Conservation (phyloP, 2,113 vertebrate genomes). For the Rattus rattus region DNA sequence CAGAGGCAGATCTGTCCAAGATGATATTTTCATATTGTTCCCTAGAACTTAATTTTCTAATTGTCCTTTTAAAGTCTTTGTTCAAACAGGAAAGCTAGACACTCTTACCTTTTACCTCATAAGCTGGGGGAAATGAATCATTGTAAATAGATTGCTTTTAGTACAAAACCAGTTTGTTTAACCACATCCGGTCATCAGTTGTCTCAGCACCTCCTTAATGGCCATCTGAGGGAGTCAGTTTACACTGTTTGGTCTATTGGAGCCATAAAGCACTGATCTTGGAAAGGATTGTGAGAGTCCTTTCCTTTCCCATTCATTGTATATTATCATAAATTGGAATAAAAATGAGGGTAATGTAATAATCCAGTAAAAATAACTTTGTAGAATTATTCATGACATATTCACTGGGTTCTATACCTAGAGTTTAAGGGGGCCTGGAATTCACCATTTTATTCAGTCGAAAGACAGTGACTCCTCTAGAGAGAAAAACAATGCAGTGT, state of each 20-base stretch:
- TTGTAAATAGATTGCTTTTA: constrained; percentile 4
- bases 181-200: background rate
- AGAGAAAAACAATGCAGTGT: background rate
- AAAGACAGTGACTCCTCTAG: background rate
- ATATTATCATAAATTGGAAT: background rate
- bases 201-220: constrained; percentile 14
- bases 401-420: background rate
- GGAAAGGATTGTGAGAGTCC: background rate
- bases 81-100: background rate
- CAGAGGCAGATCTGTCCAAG: background rate
- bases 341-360: background rate
- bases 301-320: background rate
- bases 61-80: constrained; percentile 20
- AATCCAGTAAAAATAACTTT: background rate
- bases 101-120: background rate
- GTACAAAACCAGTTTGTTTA: constrained; percentile 1
- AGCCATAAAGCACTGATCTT: background rate
- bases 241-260: background rate
- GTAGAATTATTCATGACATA: background rate
- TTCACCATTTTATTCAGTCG: background rate
- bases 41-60: background rate
- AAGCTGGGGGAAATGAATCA: constrained; percentile 23
- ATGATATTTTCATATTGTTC: background rate
- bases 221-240: background rate
- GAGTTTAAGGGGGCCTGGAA: background rate